Conservation (phyloP, 2,797 vertebrate species). For the Sciurus vulgaris region DNA sequence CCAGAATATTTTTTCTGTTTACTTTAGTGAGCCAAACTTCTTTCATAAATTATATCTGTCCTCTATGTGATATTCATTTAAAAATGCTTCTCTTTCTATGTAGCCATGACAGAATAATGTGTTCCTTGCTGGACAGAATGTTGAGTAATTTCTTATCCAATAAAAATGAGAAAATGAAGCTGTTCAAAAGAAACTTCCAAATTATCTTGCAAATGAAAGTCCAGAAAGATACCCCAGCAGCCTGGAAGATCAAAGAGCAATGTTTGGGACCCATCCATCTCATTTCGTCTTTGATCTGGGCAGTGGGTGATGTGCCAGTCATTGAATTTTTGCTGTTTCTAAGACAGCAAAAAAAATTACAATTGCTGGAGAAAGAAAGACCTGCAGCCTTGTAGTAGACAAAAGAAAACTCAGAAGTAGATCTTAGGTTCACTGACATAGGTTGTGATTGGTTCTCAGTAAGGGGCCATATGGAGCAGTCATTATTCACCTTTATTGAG, state of each 20-base stretch:
- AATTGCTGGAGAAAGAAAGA: constrained; percentile 64
- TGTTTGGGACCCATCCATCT: constrained; percentile 71
- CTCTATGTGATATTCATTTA: constrained; percentile 83
- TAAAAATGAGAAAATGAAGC: constrained; percentile 86
- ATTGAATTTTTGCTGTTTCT: constrained; percentile 78
- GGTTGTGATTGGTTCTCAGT: constrained; percentile 61
- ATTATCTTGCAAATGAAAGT: constrained; percentile 81
- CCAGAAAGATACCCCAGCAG: constrained; percentile 67
- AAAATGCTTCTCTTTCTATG: constrained; percentile 83
- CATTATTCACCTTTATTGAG: neutral
- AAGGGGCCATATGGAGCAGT: neutral
- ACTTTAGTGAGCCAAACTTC: constrained; percentile 80
- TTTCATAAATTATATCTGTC: constrained; percentile 83
- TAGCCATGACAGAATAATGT: constrained; percentile 86
- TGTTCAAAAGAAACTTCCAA: constrained; percentile 83
- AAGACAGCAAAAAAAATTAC: constrained; percentile 75
- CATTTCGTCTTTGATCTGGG: constrained; percentile 77
- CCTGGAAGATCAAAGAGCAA: constrained; percentile 69
- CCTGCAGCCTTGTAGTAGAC: constrained; percentile 17
- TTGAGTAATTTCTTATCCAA: constrained; percentile 84
- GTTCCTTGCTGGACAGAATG: constrained; percentile 84
- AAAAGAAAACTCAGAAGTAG: constrained; percentile 66
- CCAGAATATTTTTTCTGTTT: constrained; percentile 79
- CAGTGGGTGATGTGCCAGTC: constrained; percentile 74
- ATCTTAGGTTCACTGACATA: constrained; percentile 64